A percentile compares a stretch with the other conserved stretches of the same genome.
Evolutionary conservation across 2,113 vertebrate genomes (phyloP).

Genomic region (Bubalus kerabau): DNA sequence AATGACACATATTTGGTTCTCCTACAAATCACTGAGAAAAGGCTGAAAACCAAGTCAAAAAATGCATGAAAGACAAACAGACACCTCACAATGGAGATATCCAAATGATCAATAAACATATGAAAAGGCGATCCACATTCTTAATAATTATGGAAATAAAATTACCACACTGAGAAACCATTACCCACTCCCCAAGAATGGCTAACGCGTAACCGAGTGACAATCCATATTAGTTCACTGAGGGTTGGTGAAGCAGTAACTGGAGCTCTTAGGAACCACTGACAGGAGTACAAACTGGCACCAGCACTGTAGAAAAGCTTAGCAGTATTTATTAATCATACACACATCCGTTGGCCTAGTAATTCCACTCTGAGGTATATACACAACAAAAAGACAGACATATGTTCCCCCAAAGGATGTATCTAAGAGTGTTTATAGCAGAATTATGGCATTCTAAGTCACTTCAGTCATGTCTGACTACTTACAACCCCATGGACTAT

Average conservation of each 20-base stretch:
- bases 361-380: background rate
- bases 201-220: too few species aligned
- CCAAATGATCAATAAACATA: background rate
- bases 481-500: background rate
- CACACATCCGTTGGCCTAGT: background rate
- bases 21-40: background rate
- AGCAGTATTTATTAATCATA: background rate
- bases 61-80: background rate
- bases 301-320: background rate
- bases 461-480: background rate
- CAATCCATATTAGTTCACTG: background rate
- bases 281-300: background rate
- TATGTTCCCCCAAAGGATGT: background rate
- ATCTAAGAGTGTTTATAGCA: background rate
- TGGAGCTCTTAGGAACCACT: background rate
- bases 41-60: background rate
- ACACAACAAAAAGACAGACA: background rate
- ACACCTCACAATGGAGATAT: background rate
- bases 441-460: background rate
- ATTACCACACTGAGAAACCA: background rate
- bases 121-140: background rate
- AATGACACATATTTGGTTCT: background rate
- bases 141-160: background rate
- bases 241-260: background rate
- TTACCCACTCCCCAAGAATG: too few species aligned